These are phyloP conservation scores for Upupa epops DNA, from an alignment of 2,113 vertebrate genomes.

Conservation along the genomic window DNA sequence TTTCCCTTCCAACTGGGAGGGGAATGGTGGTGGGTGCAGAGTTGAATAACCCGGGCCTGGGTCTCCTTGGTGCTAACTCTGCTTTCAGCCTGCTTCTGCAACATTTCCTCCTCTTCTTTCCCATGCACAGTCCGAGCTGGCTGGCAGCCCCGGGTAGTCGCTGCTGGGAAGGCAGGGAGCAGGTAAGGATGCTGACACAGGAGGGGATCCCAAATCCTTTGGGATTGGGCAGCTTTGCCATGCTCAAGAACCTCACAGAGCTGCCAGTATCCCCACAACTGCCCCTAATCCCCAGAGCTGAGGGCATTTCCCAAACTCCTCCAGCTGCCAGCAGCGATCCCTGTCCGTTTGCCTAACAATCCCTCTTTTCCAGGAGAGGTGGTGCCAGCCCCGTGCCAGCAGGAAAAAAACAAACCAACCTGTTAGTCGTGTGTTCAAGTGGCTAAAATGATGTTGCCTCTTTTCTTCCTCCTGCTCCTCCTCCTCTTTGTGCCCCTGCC, in stretches of 20 bases:
- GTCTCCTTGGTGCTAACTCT: constrained; percentile 1
- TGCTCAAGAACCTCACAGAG: not conserved
- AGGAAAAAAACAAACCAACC: not conserved
- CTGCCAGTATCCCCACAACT: not conserved
- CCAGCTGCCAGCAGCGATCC: not conserved
- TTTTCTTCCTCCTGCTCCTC: constrained; percentile 68
- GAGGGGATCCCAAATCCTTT: not conserved
- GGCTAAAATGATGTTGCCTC: constrained; percentile 72
- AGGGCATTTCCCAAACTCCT: not conserved
- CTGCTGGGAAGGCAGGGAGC: not conserved
- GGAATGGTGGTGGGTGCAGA: not conserved
- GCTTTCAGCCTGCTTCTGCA: constrained; percentile 56
- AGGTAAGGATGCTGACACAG: not conserved
- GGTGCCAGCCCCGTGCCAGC: not conserved
- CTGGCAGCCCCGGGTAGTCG: not conserved
- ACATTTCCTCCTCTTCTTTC: not conserved
- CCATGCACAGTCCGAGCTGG: not conserved
- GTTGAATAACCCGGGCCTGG: not conserved
- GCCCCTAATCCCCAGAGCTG: not conserved
- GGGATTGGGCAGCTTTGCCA: not conserved
- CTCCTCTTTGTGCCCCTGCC: constrained; percentile 73
- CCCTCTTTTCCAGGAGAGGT: constrained; percentile 32
- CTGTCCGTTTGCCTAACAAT: constrained; percentile 9
- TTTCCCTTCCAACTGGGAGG: not conserved
- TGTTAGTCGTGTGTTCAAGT: constrained; percentile 39